phyloP scores from a whole-genome alignment of 2,888 invertebrate species.

The Orthosia gracilis region DNA sequence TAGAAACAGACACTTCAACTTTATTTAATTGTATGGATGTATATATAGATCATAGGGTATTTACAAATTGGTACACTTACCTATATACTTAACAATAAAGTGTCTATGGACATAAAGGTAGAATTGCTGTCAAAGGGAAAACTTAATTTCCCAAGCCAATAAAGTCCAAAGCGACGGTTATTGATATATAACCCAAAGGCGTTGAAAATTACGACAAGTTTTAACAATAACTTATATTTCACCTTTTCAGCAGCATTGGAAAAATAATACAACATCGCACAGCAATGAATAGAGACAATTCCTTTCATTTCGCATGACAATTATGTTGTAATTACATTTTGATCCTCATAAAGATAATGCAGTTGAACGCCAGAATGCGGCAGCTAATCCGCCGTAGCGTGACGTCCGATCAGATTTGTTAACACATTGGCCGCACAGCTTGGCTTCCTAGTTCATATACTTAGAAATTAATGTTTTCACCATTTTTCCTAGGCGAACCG shows the following conservation, averaged over 20 bases:
- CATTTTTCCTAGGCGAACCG: background rate
- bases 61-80: background rate
- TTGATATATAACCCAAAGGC: too few species aligned
- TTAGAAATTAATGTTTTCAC: slow-evolving; percentile 2
- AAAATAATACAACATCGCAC: slow-evolving; percentile 18
- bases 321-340: background rate
- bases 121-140: too few species aligned
- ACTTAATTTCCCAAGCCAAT: background rate
- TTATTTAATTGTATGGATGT: too few species aligned
- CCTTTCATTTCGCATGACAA: slow-evolving; percentile 30
- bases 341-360: slow-evolving; percentile 26
- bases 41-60: background rate
- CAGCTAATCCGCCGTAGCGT: slow-evolving; percentile 29
- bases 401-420: slow-evolving; percentile 31
- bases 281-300: slow-evolving; percentile 10
- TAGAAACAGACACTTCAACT: too few species aligned
- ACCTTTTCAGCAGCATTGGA: background rate
- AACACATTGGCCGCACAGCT: slow-evolving; percentile 20
- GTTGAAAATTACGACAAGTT: background rate
- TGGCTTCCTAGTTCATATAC: slow-evolving; percentile 15
- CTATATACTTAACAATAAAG: background rate
- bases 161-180: background rate
- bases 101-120: too few species aligned
- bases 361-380: slow-evolving; percentile 37
- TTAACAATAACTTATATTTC: background rate